phyloP scores from a whole-genome alignment of 2,888 invertebrate genomes.

The Smittia sp. region DNA sequence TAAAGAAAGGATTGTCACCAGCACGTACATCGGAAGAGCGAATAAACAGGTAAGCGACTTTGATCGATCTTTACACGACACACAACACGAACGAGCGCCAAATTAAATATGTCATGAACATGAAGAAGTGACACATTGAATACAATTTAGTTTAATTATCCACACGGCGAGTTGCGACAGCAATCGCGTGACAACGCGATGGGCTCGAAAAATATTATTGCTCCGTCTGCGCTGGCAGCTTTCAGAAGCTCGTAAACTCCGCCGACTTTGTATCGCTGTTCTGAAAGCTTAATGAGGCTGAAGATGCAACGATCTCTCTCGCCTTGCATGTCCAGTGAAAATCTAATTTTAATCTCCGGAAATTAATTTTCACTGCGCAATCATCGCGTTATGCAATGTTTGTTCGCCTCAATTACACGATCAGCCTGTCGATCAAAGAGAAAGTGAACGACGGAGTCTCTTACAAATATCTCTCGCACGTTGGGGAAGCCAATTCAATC shows the following conservation, averaged over 20 bases:
- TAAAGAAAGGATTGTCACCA: slow-evolving; percentile 27
- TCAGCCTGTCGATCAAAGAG: no score
- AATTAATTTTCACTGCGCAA: no score
- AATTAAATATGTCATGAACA: background rate
- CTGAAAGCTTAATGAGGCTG: no score
- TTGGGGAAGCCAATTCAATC: no score
- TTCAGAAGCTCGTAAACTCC: background rate
- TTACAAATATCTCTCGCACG: no score
- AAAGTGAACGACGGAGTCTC: no score
- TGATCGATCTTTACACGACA: background rate
- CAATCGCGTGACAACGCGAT: background rate
- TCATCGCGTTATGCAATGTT: no score
- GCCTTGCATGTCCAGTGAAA: no score
- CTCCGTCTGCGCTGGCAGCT: slow-evolving; percentile 1
- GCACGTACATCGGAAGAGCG: slow-evolving; percentile 31
- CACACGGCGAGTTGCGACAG: background rate
- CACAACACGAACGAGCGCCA: background rate
- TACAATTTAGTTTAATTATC: slow-evolving; percentile 2
- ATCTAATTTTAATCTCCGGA: no score
- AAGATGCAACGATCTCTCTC: no score
- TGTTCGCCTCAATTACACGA: no score
- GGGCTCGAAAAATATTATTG: background rate
- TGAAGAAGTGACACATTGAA: background rate
- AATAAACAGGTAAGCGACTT: slow-evolving; percentile 19
- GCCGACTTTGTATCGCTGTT: no score